phyloP scores from a whole-genome alignment of 2,113 vertebrate species.

The Pelusios castaneus region DNA sequence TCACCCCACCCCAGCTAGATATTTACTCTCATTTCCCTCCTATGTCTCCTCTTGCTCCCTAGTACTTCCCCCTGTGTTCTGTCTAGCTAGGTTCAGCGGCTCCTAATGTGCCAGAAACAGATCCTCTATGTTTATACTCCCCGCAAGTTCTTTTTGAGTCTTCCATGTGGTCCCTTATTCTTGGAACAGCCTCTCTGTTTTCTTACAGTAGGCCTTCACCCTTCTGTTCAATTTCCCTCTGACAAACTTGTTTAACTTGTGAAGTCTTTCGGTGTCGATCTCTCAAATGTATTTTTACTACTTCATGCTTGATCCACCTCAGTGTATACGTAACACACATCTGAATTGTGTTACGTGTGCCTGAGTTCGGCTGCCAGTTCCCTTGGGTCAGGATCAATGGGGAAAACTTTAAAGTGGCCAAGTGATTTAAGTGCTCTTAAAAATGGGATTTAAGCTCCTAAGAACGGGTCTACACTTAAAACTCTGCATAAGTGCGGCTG shows the following conservation, averaged over 20 bases:
- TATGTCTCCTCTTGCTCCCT: background rate
- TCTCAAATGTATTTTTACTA: background rate
- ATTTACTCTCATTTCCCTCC: background rate
- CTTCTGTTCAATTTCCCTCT: rapidly evolving
- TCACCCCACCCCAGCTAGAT: background rate
- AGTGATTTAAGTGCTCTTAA: background rate
- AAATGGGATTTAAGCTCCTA: background rate
- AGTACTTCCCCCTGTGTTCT: background rate
- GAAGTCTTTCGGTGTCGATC: background rate
- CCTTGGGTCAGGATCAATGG: background rate
- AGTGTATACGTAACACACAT: rapidly evolving
- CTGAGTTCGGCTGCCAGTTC: background rate
- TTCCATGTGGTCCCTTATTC: background rate
- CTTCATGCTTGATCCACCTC: background rate
- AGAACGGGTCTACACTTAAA: background rate
- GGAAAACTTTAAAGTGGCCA: background rate
- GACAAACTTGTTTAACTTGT: background rate
- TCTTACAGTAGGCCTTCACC: background rate
- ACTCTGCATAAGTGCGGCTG: background rate
- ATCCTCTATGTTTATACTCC: background rate
- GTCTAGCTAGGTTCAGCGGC: background rate
- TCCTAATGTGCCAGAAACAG: background rate
- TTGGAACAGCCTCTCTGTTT: background rate
- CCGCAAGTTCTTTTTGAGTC: background rate
- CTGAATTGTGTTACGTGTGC: background rate